phyloP scores from a whole-genome alignment of 2,888 invertebrate species.

The Torymus aiolomorphi region DNA sequence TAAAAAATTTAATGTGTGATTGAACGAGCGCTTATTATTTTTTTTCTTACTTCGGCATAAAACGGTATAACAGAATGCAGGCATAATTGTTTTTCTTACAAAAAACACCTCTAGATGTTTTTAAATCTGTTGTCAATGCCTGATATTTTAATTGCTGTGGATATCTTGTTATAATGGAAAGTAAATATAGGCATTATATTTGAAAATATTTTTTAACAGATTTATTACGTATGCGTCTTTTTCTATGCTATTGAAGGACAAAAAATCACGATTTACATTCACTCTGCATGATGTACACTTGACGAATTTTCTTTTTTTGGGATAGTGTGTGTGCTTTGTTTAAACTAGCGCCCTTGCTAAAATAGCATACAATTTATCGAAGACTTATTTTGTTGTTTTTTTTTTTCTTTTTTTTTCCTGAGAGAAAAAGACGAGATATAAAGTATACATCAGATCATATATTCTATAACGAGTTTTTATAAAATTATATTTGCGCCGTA shows the following conservation, averaged over 20 bases:
- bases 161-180: conserved; percentile 51
- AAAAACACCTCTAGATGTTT: conserved; percentile 35
- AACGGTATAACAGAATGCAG: conserved; percentile 14
- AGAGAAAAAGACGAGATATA: conserved; percentile 57
- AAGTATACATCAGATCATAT: conserved; percentile 60
- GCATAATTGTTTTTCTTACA: conserved; percentile 3
- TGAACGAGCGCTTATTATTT: conserved; percentile 39
- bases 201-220: conserved; percentile 44
- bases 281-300: conserved; percentile 20
- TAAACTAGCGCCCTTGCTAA: conserved; percentile 63
- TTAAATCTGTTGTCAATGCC: conserved; percentile 34
- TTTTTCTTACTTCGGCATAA: conserved; percentile 15
- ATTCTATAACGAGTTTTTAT: conserved; percentile 59
- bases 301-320: conserved; percentile 22
- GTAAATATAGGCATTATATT: conserved; percentile 31
- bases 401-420: conserved; percentile 49
- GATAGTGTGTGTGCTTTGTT: conserved; percentile 47
- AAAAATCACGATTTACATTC: conserved; percentile 14
- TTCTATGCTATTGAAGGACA: conserved; percentile 12
- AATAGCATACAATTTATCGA: conserved; percentile 63
- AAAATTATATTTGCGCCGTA: conserved; percentile 55
- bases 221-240: conserved; percentile 39
- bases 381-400: conserved; percentile 58
- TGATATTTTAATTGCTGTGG: conserved; percentile 39
- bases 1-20: conserved; percentile 42